Conservation (phyloP, 2,113 vertebrate species). For the Lichenostomus cassidix region DNA sequence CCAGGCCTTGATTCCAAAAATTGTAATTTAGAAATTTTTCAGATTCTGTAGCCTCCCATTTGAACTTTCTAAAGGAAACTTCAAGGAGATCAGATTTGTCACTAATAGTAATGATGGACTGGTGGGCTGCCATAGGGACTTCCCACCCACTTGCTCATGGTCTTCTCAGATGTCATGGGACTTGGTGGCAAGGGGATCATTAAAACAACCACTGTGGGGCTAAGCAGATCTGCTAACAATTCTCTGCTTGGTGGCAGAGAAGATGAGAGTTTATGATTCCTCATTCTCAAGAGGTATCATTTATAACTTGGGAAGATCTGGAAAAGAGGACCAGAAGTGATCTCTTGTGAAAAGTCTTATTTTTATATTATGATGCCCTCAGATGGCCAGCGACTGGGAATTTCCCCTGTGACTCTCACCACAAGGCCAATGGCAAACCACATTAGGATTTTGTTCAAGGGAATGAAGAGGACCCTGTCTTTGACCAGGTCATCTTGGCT, state of each 20-base stretch:
- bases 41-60: background rate
- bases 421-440: background rate
- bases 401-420: background rate
- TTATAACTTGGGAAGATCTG: background rate
- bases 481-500: background rate
- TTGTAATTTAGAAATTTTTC: background rate
- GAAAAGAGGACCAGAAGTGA: background rate
- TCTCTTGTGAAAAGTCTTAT: background rate
- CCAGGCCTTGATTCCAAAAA: constrained; percentile 19
- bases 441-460: background rate
- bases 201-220: background rate
- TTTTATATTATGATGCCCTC: background rate
- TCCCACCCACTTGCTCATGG: background rate
- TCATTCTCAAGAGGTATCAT: background rate
- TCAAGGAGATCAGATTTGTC: background rate
- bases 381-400: background rate
- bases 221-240: background rate
- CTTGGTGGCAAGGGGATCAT: background rate
- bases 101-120: background rate
- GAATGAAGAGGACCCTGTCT: background rate
- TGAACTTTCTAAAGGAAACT: background rate
- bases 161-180: background rate
- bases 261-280: background rate
- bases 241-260: background rate
- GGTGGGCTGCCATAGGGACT: background rate